Conservation (phyloP, 1,140 invertebrate species). For the Euwallacea fornicatus region DNA sequence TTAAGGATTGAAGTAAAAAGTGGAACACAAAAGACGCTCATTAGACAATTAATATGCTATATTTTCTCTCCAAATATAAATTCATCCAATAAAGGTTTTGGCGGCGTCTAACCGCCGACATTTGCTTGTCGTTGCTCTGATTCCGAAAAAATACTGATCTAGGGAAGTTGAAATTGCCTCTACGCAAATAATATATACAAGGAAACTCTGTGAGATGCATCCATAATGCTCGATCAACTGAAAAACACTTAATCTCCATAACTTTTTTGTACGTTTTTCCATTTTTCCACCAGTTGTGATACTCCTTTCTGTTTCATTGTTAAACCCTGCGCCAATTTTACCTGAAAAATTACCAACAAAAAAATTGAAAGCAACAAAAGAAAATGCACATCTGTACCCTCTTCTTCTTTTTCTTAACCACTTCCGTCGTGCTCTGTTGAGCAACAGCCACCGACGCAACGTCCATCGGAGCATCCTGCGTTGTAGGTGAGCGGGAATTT, state of each 20-base stretch:
- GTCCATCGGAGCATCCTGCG: conserved; percentile 36
- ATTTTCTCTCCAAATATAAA: too few relatives aligned
- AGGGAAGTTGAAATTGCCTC: too few relatives aligned
- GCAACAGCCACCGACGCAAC: neutral
- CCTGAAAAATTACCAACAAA: conserved; percentile 50
- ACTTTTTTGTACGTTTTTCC: conserved; percentile 71
- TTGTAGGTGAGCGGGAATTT: conserved; percentile 40
- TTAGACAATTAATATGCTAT: too few relatives aligned
- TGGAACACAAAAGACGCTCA: too few relatives aligned
- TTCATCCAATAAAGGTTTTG: too few relatives aligned
- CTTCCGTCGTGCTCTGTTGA: conserved; percentile 31
- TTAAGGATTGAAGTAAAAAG: too few relatives aligned
- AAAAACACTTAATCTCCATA: conserved; percentile 44
- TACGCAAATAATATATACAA: too few relatives aligned
- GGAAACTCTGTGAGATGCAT: too few relatives aligned
- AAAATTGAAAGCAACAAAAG: conserved; percentile 1
- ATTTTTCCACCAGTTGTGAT: conserved; percentile 70
- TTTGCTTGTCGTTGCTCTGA: too few relatives aligned
- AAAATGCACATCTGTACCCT: conserved; percentile 37
- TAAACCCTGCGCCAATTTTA: conserved; percentile 61
- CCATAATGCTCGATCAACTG: neutral
- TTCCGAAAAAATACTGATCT: too few relatives aligned
- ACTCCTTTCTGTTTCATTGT: conserved; percentile 73
- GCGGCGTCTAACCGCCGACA: too few relatives aligned
- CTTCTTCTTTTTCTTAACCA: conserved; percentile 60